phyloP scores from a whole-genome alignment of 2,888 invertebrate species.

The Unio delphinus region DNA sequence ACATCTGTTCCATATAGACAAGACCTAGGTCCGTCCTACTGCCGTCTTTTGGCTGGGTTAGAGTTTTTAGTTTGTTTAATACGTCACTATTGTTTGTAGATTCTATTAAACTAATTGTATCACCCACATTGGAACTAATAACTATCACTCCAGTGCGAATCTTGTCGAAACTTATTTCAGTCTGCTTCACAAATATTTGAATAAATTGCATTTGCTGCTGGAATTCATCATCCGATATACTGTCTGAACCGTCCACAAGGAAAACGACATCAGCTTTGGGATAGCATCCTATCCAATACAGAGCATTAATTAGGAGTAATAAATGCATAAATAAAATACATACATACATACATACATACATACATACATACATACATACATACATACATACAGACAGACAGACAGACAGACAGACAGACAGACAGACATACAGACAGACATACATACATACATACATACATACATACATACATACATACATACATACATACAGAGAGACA shows the following conservation, averaged over 20 bases:
- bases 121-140: slow-evolving; percentile 28
- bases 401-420: too few relatives aligned
- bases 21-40: slow-evolving; percentile 32
- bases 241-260: slow-evolving; percentile 36
- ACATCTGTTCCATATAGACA: slow-evolving; percentile 32
- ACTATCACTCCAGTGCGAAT: slow-evolving; percentile 28
- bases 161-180: slow-evolving; percentile 17
- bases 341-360: too few relatives aligned
- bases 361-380: too few relatives aligned
- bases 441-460: too few relatives aligned
- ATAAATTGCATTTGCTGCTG: slow-evolving; percentile 25
- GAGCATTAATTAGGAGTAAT: neutral
- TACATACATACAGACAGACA: too few relatives aligned
- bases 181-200: slow-evolving; percentile 15
- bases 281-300: slow-evolving; percentile 18
- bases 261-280: slow-evolving; percentile 36
- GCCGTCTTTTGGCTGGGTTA: slow-evolving; percentile 35
- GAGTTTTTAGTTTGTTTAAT: slow-evolving; percentile 2
- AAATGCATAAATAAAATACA: too few relatives aligned
- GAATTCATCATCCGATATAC: slow-evolving; percentile 35
- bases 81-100: slow-evolving; percentile 12
- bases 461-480: too few relatives aligned
- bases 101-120: slow-evolving; percentile 11
- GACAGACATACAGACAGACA: too few relatives aligned
- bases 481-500: too few relatives aligned